Evolutionary conservation across 2,113 vertebrate genomes (phyloP).

Genomic region (Mungos mungo): DNA sequence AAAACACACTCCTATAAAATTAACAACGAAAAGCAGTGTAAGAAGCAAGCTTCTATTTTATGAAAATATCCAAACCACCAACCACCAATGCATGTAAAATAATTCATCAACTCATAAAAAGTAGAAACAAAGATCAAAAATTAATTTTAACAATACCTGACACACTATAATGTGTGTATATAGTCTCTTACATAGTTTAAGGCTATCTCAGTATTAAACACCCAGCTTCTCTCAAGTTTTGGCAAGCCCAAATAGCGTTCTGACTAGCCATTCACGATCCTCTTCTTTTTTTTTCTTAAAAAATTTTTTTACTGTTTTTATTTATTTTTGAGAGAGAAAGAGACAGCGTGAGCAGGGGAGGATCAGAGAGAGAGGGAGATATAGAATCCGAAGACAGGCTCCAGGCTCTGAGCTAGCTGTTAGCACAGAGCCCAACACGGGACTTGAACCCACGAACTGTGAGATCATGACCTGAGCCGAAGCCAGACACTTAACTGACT

Average conservation of each 20-base stretch:
- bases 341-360: too few relatives aligned
- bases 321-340: too few relatives aligned
- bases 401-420: too few relatives aligned
- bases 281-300: neutral
- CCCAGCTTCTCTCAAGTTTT: neutral
- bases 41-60: neutral
- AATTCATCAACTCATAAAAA: neutral
- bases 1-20: neutral
- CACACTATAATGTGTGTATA: neutral
- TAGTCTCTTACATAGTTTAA: neutral
- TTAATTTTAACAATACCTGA: conserved; percentile 7
- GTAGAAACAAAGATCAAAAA: conserved; percentile 9
- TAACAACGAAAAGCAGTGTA: neutral
- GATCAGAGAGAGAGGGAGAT: too few relatives aligned
- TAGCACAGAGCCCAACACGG: too few relatives aligned
- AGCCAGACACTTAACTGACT: too few relatives aligned
- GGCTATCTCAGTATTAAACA: neutral
- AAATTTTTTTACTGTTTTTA: too few relatives aligned
- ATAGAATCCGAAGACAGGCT: too few relatives aligned
- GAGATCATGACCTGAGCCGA: too few relatives aligned
- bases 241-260: neutral
- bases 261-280: neutral
- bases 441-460: too few relatives aligned
- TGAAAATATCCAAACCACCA: neutral
- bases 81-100: neutral